Evolutionary conservation across 2,113 vertebrate species (phyloP).

Genomic region (Alces alces): DNA sequence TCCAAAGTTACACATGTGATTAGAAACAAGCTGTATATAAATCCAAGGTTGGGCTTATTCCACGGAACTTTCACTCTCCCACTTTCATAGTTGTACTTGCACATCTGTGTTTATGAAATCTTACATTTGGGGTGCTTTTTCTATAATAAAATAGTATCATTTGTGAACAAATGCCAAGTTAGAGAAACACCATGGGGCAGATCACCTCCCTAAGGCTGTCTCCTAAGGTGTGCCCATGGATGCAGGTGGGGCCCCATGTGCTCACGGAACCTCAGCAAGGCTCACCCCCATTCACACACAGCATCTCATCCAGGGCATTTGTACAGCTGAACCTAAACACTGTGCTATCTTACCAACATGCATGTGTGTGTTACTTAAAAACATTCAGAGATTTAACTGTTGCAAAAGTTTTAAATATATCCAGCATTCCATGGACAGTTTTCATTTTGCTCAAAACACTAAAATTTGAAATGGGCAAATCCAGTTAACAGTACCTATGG

Average conservation of each 20-base stretch:
- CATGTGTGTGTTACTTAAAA: background rate
- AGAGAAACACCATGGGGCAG: background rate
- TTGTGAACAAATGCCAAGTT: background rate
- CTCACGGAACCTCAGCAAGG: accelerated
- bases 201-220: background rate
- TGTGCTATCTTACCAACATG: background rate
- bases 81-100: constrained; percentile 54
- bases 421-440: background rate
- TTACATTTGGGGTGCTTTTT: constrained; percentile 65
- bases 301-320: accelerated
- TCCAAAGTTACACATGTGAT: background rate
- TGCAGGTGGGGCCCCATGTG: accelerated
- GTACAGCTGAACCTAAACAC: background rate
- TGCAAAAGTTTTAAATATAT: background rate
- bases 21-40: background rate
- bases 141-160: constrained; percentile 74
- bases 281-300: accelerated
- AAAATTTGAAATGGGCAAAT: background rate
- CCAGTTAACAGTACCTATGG: too few species aligned
- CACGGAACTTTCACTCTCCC: too few species aligned
- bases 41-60: background rate
- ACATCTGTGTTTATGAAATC: constrained; percentile 64
- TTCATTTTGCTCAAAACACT: background rate
- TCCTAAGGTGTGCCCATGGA: accelerated
- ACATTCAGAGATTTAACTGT: background rate